Base-by-base conservation (phyloP, 2,113 vertebrate genomes). In the Microtus ochrogaster region DNA sequence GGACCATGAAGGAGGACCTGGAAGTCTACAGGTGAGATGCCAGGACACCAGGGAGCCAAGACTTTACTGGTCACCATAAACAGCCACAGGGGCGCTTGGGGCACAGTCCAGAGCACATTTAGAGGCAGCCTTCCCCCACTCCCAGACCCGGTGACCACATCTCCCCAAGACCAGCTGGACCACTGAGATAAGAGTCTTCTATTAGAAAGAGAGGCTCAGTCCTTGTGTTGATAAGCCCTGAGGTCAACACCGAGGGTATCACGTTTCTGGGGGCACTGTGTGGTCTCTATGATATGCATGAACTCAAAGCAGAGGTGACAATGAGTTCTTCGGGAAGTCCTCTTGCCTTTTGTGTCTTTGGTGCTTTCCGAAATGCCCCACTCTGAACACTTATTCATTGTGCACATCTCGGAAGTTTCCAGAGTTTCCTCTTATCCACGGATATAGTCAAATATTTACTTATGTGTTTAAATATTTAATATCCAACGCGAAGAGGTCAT, bases 41-140 rank as follows among this genome's bases (percentile, higher is more conserved):
- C 61, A 26, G 4, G 2, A 12, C 6, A 0, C 30, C 12, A 2
- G 6, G 52, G 55, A 55, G 55, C 36, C 17, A 2, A 0, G 1
- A 7, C 13, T 28, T 26, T 19, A 24, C 30, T 21, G 5, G n/a
- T 66, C 33, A 7, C 11, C 28, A 65, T 58, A 58, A 28, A 36
- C 16, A 14, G 33, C 16, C n/a, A 41, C 16, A 2, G 13, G 19
- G 24, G 3, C 22, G 21, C 12, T 8, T 0, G 17, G 41, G 24
- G 24, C 30, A 30, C 16, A 33, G 14, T 10, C 11, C 72, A 66
- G 52, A 10, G 28, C 52, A 26, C 81, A n/a, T 33, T 55, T 39
- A 49, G 66, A 74, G 74, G n/a, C 4, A 44, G 82, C 39, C 82
- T 14, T 84, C 39, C n/a, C 81, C 58, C n/a, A 30, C n/a, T 9